A percentile compares a stretch with the other conserved stretches of the same genome.
Conservation (phyloP, 1,140 invertebrate genomes). For the Stratiolaelaps scimitus region DNA sequence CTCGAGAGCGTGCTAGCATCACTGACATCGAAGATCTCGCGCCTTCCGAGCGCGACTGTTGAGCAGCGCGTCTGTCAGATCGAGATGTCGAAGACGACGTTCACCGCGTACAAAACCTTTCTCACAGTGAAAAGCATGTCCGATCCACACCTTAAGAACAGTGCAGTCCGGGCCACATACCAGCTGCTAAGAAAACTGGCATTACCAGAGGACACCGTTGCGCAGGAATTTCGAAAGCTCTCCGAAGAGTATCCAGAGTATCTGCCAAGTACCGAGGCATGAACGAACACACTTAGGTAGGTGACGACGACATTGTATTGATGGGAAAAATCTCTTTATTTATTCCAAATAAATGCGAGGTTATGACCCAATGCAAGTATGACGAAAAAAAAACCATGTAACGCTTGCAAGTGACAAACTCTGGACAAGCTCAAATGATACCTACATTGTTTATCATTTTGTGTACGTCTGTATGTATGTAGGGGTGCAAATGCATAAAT, state of each 20-base stretch:
- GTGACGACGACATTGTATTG: too few species aligned
- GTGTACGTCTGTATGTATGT: too few species aligned
- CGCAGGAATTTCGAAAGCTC: conserved; percentile 12
- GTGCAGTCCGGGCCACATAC: conserved; percentile 6
- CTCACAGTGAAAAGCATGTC: conserved; percentile 17
- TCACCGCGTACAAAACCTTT: conserved; percentile 14
- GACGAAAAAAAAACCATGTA: too few species aligned
- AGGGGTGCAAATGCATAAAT: too few species aligned
- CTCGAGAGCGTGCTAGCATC: conserved; percentile 9
- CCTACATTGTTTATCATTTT: too few species aligned
- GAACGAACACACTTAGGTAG: too few species aligned
- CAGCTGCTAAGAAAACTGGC: conserved; percentile 10
- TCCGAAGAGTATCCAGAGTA: conserved; percentile 25
- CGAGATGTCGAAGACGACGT: conserved; percentile 21
- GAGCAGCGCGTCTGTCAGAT: conserved; percentile 18
- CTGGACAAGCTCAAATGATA: too few species aligned
- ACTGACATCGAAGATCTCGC: neutral
- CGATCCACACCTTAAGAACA: conserved; percentile 16
- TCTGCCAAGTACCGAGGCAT: neutral
- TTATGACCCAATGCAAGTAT: neutral
- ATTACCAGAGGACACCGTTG: conserved; percentile 11
- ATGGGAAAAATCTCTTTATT: neutral
- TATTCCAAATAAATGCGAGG: neutral
- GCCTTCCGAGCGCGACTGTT: conserved; percentile 3
- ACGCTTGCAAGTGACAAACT: too few species aligned